Evolutionary conservation across 30 jellyfish, hydroid and myxozoan genomes (phyloP).

Genomic region (Aurelia coerulea): DNA sequence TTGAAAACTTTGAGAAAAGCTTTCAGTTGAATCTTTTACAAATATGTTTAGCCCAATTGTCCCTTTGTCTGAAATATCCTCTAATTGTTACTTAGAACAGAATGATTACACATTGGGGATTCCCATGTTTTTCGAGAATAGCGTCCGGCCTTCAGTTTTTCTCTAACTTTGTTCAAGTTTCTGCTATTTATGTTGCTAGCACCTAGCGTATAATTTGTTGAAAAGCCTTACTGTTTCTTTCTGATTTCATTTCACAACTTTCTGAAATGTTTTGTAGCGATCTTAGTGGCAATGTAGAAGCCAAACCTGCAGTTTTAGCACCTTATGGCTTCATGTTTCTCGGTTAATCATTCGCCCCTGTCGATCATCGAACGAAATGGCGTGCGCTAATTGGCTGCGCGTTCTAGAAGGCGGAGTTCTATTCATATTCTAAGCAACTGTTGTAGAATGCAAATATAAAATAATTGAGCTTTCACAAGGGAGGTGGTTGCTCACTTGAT

Average conservation of each 20-base stretch:
- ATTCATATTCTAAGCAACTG: slow-evolving; percentile 79
- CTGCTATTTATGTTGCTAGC: neutral
- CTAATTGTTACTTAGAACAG: slow-evolving; percentile 47
- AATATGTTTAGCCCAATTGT: slow-evolving; percentile 63
- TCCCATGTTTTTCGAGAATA: slow-evolving; percentile 34
- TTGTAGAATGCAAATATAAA: slow-evolving; percentile 70
- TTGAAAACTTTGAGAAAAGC: slow-evolving; percentile 60
- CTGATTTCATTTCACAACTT: neutral
- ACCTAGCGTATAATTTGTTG: neutral
- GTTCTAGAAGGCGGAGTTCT: slow-evolving; percentile 76
- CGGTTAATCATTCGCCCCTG: slow-evolving; percentile 59
- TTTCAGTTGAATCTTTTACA: slow-evolving; percentile 58
- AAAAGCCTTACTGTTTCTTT: slow-evolving; percentile 12
- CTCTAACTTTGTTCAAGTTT: slow-evolving; percentile 20
- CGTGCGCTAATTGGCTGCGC: slow-evolving; percentile 72
- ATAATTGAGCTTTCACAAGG: slow-evolving; percentile 51
- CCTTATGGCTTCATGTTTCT: slow-evolving; percentile 44
- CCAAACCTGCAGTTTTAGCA: slow-evolving; percentile 59
- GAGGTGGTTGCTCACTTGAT: slow-evolving; percentile 82
- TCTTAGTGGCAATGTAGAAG: slow-evolving; percentile 44
- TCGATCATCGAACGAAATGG: slow-evolving; percentile 77
- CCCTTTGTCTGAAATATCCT: slow-evolving; percentile 45
- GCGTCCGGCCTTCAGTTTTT: slow-evolving; percentile 37
- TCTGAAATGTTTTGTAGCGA: neutral
- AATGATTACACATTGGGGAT: slow-evolving; percentile 61